These are phyloP conservation scores for Listronotus bonariensis DNA, from an alignment of 1,140 invertebrate species.

Conservation along the genomic window DNA sequence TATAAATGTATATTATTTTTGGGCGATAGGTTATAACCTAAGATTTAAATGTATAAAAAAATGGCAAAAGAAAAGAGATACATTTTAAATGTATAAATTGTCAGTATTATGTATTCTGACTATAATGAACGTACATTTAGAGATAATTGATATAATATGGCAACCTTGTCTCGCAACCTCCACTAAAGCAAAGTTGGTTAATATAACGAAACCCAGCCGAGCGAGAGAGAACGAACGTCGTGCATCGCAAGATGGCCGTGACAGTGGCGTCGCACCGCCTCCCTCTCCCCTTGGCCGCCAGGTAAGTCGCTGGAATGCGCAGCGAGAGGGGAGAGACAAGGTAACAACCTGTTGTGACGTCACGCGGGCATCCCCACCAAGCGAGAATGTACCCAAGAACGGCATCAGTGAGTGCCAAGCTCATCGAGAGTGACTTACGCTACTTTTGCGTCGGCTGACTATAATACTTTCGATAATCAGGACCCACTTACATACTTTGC, in stretches of 20 bases:
- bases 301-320: slow-evolving; percentile 51
- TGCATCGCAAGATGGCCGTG: slow-evolving; percentile 50
- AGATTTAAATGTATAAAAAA: too few species aligned
- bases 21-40: too few species aligned
- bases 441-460: slow-evolving; percentile 3
- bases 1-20: too few species aligned
- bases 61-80: too few species aligned
- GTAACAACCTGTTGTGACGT: slow-evolving; percentile 56
- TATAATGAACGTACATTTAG: too few species aligned
- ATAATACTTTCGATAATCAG: slow-evolving; percentile 34
- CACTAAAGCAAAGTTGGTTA: slow-evolving; percentile 32
- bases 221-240: slow-evolving; percentile 22
- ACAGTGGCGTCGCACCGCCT: slow-evolving; percentile 47
- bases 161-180: slow-evolving; percentile 26
- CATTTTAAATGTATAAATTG: too few species aligned
- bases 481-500: slow-evolving; percentile 39
- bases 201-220: slow-evolving; percentile 37
- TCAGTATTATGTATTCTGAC: too few species aligned
- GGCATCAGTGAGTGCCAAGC: slow-evolving; percentile 27
- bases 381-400: slow-evolving; percentile 24
- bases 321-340: slow-evolving; percentile 40
- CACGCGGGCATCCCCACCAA: slow-evolving; percentile 39
- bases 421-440: slow-evolving; percentile 37
- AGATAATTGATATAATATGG: slow-evolving; percentile 1
- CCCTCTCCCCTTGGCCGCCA: slow-evolving; percentile 32